A percentile compares a stretch with the other conserved stretches of the same genome.
phyloP scores from a whole-genome alignment of 2,113 vertebrate genomes.

The Laticauda laticaudata region DNA sequence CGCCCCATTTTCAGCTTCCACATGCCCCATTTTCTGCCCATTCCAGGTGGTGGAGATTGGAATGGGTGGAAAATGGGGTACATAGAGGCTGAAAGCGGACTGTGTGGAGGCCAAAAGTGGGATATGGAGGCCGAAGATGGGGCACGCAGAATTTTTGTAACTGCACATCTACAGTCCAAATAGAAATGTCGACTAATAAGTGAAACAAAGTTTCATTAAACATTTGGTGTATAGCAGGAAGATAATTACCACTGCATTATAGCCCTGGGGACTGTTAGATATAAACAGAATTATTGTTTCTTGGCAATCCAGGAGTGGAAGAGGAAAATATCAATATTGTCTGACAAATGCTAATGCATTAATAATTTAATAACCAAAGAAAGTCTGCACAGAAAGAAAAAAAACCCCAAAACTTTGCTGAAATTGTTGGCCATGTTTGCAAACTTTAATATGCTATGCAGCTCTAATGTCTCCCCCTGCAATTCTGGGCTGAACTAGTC shows the following conservation, averaged over 20 bases:
- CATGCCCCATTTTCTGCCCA: too few relatives aligned
- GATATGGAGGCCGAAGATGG: too few relatives aligned
- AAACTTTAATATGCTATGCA: background rate
- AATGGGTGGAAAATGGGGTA: too few relatives aligned
- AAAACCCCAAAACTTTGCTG: background rate
- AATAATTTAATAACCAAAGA: background rate
- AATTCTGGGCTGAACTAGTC: too few relatives aligned
- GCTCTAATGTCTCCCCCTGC: too few relatives aligned
- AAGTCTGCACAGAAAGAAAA: background rate
- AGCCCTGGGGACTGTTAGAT: background rate
- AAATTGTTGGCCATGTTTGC: background rate
- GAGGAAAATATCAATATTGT: background rate
- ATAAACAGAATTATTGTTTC: background rate
- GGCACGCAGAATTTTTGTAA: background rate
- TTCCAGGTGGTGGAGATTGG: too few relatives aligned
- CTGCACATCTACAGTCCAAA: background rate
- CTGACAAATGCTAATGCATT: background rate
- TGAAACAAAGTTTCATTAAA: background rate
- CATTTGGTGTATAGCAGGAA: background rate
- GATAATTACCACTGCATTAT: background rate
- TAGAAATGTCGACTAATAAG: background rate
- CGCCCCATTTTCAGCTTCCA: too few relatives aligned
- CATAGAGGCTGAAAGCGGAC: too few relatives aligned
- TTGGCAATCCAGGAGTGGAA: background rate
- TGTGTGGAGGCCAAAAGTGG: too few relatives aligned